Evolutionary conservation across 2,888 invertebrate genomes (phyloP), one percentile per base, ranked within the genome.

Genomic region (Andricus curvator): DNA sequence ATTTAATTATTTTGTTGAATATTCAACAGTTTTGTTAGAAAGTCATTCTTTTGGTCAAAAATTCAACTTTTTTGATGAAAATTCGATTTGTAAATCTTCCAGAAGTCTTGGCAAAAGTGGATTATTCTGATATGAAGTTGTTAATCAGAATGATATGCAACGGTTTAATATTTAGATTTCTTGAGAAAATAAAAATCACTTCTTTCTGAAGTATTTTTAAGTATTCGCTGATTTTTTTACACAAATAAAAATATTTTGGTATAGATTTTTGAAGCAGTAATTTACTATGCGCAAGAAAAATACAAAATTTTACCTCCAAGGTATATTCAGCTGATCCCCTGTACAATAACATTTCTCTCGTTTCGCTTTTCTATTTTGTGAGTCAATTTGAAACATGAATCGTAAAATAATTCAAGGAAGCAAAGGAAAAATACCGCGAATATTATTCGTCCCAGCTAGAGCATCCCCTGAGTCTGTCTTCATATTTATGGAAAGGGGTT

Each of bases 311-410:
- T 87, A 88, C 89, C 88, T 87, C 86, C 86, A 84, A 88, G 87
- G 88, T 89, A 87, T 86, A 88, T 87, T 89, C 84, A 81, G 81
- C 81, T 85, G 84, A 85, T 88, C 87, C 87, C 84, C 81, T 85
- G 86, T 91, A 91, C 90, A 92, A 92, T 91, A 92, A 92, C 90
- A 92, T 91, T 90, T 89, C 89, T 91, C 90, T 88, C 87, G 89
- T 89, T 91, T 89, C 90, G 91, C 90, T 91, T 91, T 92, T 91
- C 89, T 91, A 88, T 90, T 92, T 92, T 92, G 92, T 92, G 88
- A 92, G 92, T 92, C 92, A 92, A 92, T 92, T 89, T 89, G 89
- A 92, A 92, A 92, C 92, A 92, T 92, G 92, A 92, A 92, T 91
- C 91, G 91, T 91, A 92, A 90, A 92, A 92, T 92, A 92, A 92